Evolutionary conservation across 2,888 invertebrate species (phyloP).

Genomic region (Toxonevra muliebris): DNA sequence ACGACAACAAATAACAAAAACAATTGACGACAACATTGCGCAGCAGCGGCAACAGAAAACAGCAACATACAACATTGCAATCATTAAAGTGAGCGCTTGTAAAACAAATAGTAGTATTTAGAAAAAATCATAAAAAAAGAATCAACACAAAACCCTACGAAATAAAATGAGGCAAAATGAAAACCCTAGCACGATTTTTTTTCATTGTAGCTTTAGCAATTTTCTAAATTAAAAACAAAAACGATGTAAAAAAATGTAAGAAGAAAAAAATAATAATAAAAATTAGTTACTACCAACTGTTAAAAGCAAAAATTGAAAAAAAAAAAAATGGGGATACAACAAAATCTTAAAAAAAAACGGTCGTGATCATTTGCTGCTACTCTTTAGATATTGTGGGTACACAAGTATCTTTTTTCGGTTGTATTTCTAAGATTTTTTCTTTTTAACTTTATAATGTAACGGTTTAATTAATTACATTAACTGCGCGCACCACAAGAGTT

Average conservation of each 20-base stretch:
- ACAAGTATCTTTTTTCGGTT: no score
- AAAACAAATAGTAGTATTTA: slow-evolving; percentile 41
- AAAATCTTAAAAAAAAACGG: neutral
- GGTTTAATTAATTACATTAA: slow-evolving; percentile 39
- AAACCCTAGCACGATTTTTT: neutral
- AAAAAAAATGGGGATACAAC: no score
- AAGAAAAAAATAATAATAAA: neutral
- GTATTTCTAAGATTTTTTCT: neutral
- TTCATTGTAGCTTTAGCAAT: neutral
- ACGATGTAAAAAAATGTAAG: slow-evolving; percentile 7
- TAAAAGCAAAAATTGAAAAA: no score
- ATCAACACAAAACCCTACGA: neutral
- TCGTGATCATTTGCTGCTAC: slow-evolving; percentile 29
- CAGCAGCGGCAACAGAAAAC: slow-evolving; percentile 1
- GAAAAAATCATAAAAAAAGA: slow-evolving; percentile 8
- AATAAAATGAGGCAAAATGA: neutral
- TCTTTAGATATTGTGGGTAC: neutral
- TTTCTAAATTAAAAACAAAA: neutral
- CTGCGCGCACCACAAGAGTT: no score
- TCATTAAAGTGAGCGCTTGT: slow-evolving; percentile 44
- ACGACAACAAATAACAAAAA: no score
- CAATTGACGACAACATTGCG: no score
- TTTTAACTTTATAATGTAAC: slow-evolving; percentile 34
- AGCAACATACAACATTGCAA: slow-evolving; percentile 37
- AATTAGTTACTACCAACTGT: neutral